Conservation (phyloP, 53 echinoderm and acorn worm species). For the Echinarachnius parma region DNA sequence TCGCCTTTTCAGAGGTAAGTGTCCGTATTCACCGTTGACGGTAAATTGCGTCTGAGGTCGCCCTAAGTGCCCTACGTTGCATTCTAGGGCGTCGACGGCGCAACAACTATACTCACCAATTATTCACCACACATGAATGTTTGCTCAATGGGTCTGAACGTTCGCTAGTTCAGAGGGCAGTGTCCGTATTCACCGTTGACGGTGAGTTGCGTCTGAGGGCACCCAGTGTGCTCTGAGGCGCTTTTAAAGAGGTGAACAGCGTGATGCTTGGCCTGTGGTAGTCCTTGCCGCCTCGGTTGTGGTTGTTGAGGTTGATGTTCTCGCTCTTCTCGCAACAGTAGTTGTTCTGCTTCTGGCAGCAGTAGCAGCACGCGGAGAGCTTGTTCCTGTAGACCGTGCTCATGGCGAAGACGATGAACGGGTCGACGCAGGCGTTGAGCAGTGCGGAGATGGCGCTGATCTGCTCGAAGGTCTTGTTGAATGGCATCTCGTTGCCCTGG, state of each 20-base stretch:
- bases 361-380: slow-evolving; percentile 36
- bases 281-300: slow-evolving; percentile 18
- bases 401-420: slow-evolving; percentile 59
- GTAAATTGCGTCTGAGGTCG: too few species aligned
- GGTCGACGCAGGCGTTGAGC: slow-evolving; percentile 57
- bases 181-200: slow-evolving; percentile 20
- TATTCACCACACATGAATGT: too few species aligned
- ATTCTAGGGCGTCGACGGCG: too few species aligned
- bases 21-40: too few species aligned
- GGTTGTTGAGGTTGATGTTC: slow-evolving; percentile 27
- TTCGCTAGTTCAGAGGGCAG: too few species aligned
- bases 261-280: slow-evolving; percentile 40
- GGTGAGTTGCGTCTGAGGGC: slow-evolving; percentile 32
- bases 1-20: too few species aligned
- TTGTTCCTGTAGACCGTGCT: slow-evolving; percentile 57
- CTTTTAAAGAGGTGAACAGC: slow-evolving; percentile 20
- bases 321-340: slow-evolving; percentile 42
- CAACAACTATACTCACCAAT: too few species aligned
- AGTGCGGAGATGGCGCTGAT: slow-evolving; percentile 44
- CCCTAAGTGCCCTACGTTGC: too few species aligned
- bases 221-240: slow-evolving; percentile 20
- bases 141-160: too few species aligned
- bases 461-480: slow-evolving; percentile 26
- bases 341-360: slow-evolving; percentile 10
- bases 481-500: slow-evolving; percentile 4